phyloP scores from a whole-genome alignment of 2,113 vertebrate genomes.

The Noctilio leporinus region DNA sequence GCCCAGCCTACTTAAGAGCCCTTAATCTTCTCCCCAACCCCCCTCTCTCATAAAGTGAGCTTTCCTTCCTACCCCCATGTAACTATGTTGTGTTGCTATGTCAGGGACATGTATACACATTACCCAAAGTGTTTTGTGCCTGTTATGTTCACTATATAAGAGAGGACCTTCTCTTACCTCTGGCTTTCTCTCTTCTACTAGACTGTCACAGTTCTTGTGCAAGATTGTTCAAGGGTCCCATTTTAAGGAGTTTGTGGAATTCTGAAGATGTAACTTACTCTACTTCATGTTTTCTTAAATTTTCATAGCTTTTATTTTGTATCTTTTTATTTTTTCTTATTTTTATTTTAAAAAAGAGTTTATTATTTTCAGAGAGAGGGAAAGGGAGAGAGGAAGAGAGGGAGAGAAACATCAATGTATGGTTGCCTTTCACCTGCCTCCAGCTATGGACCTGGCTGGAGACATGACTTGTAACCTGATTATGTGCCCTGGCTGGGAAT shows the following conservation, averaged over 20 bases:
- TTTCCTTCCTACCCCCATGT: background rate
- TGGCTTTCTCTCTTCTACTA: background rate
- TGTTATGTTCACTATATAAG: background rate
- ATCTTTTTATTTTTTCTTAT: no score
- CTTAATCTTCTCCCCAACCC: background rate
- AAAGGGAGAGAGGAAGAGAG: no score
- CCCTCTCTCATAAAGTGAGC: background rate
- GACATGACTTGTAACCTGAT: no score
- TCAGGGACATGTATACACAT: background rate
- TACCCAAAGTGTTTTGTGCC: background rate
- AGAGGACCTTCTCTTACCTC: background rate
- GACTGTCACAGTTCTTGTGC: background rate
- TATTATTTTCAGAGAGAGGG: no score
- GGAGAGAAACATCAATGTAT: no score
- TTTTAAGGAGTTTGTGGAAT: background rate
- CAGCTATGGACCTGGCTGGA: no score
- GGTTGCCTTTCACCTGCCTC: no score
- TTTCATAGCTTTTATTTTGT: background rate
- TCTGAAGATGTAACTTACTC: background rate
- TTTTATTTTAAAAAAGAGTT: no score
- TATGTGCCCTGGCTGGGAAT: no score
- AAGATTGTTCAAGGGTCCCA: background rate
- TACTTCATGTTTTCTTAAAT: background rate
- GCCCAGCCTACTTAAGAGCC: background rate
- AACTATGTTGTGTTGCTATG: background rate